phyloP scores from a whole-genome alignment of 2,888 invertebrate genomes.

The Apodemia duryi region DNA sequence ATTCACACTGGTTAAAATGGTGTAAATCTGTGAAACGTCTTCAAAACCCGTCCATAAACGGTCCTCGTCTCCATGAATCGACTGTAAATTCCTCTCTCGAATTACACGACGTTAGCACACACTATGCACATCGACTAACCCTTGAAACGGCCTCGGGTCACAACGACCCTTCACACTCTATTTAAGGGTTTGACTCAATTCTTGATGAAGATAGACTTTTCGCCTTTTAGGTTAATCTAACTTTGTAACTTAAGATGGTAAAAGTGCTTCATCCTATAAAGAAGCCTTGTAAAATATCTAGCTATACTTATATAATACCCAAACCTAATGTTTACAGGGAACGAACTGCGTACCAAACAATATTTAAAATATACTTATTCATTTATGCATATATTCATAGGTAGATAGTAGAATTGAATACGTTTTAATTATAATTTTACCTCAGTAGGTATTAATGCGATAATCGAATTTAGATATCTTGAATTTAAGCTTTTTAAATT shows the following conservation, averaged over 20 bases:
- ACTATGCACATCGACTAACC: slow-evolving; percentile 38
- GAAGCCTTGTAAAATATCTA: neutral
- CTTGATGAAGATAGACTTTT: slow-evolving; percentile 18
- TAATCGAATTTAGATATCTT: no score
- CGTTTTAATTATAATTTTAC: no score
- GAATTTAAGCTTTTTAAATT: no score
- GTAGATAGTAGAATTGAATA: no score
- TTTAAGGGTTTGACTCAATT: slow-evolving; percentile 18
- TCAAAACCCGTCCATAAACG: neutral
- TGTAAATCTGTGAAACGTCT: neutral
- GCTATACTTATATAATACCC: neutral
- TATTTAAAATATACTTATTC: neutral
- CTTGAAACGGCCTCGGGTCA: slow-evolving; percentile 47
- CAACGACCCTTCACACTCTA: slow-evolving; percentile 39
- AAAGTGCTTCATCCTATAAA: neutral
- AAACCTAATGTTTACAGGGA: neutral
- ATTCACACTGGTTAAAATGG: neutral
- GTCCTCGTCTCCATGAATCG: slow-evolving; percentile 3
- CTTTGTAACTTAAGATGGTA: slow-evolving; percentile 1
- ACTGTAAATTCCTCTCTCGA: slow-evolving; percentile 9
- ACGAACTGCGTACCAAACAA: neutral
- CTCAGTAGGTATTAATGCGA: no score
- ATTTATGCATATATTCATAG: neutral
- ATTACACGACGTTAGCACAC: slow-evolving; percentile 60
- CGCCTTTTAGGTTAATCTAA: slow-evolving; percentile 9